Evolutionary conservation across 2,113 vertebrate species (phyloP).

Genomic region (Aphyosemion australe): DNA sequence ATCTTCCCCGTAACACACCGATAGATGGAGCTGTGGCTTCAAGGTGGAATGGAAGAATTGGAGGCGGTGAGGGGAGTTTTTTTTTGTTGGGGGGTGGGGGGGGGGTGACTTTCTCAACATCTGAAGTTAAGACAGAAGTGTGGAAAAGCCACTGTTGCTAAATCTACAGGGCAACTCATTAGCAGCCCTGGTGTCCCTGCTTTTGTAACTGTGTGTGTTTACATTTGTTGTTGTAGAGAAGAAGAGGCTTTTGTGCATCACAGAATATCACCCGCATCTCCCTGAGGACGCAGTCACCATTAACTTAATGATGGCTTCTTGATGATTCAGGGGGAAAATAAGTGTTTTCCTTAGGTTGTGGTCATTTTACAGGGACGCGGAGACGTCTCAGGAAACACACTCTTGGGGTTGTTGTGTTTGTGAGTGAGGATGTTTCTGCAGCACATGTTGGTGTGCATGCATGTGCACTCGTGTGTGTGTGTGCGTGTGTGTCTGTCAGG

Average conservation of each 20-base stretch:
- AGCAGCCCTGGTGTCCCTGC: slow-evolving; percentile 52
- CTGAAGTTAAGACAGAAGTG: slow-evolving; percentile 70
- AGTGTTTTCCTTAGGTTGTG: slow-evolving; percentile 63
- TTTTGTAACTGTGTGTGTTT: slow-evolving; percentile 42
- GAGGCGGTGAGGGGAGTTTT: neutral
- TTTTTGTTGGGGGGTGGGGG: neutral
- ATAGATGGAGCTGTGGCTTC: slow-evolving; percentile 77
- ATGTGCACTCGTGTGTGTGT: neutral
- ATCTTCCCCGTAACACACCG: slow-evolving; percentile 34
- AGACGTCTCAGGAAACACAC: slow-evolving; percentile 47
- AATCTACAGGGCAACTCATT: slow-evolving; percentile 70
- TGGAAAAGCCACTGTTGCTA: slow-evolving; percentile 57
- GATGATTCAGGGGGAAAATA: slow-evolving; percentile 68
- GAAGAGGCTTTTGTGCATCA: slow-evolving; percentile 43
- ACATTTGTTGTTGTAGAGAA: slow-evolving; percentile 32
- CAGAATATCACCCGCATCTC: slow-evolving; percentile 39
- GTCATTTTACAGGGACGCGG: slow-evolving; percentile 61
- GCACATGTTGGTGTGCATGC: slow-evolving; percentile 42
- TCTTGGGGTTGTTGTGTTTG: slow-evolving; percentile 36
- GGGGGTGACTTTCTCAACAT: slow-evolving; percentile 56
- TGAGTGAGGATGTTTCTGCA: slow-evolving; percentile 46
- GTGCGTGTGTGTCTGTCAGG: slow-evolving; percentile 73
- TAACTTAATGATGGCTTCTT: slow-evolving; percentile 72
- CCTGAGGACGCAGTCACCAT: slow-evolving; percentile 58
- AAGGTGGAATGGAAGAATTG: slow-evolving; percentile 47